Conservation (phyloP, 1,140 invertebrate genomes). For the Drosophila repletoides region DNA sequence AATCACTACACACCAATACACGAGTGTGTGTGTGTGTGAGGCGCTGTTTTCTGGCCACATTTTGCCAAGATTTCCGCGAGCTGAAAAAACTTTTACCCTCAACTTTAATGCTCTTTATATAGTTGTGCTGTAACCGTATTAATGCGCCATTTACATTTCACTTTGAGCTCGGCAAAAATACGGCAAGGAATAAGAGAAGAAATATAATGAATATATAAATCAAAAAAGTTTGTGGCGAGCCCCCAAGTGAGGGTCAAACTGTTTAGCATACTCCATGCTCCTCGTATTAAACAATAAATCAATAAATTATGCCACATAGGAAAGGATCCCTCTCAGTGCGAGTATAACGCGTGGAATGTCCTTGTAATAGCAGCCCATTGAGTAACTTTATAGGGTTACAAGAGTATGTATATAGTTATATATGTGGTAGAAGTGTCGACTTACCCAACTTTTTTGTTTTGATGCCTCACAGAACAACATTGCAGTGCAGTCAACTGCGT, state of each 20-base stretch:
- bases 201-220: slow-evolving; percentile 73
- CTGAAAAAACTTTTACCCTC: slow-evolving; percentile 47
- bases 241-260: slow-evolving; percentile 29
- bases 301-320: slow-evolving; percentile 36
- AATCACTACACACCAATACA: slow-evolving; percentile 37
- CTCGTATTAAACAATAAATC: slow-evolving; percentile 50
- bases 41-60: slow-evolving; percentile 33
- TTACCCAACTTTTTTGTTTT: background rate
- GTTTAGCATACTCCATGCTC: slow-evolving; percentile 53
- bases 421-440: background rate
- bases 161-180: slow-evolving; percentile 40
- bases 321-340: no score
- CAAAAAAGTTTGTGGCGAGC: slow-evolving; percentile 46
- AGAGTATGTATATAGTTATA: no score
- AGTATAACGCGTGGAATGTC: no score
- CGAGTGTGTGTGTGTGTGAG: background rate
- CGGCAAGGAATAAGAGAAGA: no score
- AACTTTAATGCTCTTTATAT: slow-evolving; percentile 53
- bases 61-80: slow-evolving; percentile 54
- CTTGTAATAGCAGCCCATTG: slow-evolving; percentile 3
- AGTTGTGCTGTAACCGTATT: slow-evolving; percentile 44
- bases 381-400: slow-evolving; percentile 11
- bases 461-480: background rate
- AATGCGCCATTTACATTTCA: slow-evolving; percentile 66
- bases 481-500: slow-evolving; percentile 4